These are phyloP conservation scores for Riparia riparia DNA, from an alignment of 2,113 vertebrate species.

Conservation along the genomic window DNA sequence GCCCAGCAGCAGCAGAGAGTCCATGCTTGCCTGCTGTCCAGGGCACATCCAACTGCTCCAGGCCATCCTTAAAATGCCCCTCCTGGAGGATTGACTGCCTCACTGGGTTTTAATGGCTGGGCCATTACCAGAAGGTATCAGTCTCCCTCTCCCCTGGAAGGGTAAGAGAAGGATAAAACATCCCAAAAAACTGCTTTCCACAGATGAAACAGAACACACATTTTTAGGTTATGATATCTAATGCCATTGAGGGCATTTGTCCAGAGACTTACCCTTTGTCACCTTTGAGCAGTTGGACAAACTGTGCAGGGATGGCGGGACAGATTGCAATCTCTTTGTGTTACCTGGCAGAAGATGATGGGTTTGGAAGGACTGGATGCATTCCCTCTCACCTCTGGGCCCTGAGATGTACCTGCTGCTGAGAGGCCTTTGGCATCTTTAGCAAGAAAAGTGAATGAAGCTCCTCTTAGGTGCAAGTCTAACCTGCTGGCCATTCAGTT, in stretches of 20 bases:
- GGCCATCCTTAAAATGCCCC: too few species aligned
- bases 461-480: neutral
- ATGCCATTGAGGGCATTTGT: neutral
- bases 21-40: too few species aligned
- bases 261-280: neutral
- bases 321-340: neutral
- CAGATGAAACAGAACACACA: too few species aligned
- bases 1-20: too few species aligned
- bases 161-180: too few species aligned
- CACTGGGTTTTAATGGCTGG: too few species aligned
- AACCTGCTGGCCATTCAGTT: neutral
- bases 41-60: too few species aligned
- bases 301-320: neutral
- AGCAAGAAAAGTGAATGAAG: neutral
- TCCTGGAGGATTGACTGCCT: too few species aligned
- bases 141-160: too few species aligned
- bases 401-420: neutral
- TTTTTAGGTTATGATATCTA: too few species aligned
- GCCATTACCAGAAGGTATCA: too few species aligned
- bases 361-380: neutral
- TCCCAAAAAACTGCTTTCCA: too few species aligned
- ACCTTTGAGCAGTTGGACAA: neutral
- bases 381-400: neutral
- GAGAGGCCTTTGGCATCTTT: neutral
- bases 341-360: neutral